These are phyloP conservation scores for Philhelius pedissequus DNA, from an alignment of 2,888 invertebrate species.

Conservation along the genomic window DNA sequence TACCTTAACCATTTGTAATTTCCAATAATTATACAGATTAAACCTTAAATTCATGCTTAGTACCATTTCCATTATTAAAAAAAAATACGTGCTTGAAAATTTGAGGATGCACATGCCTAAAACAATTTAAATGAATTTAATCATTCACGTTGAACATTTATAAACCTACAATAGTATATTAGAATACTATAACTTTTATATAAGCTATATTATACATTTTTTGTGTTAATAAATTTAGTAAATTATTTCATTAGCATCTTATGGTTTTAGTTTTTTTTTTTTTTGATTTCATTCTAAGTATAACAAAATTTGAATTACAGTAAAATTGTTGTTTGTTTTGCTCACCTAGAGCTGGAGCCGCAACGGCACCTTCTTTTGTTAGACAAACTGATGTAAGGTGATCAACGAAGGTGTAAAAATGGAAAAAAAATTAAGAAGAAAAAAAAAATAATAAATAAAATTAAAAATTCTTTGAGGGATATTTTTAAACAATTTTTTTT, in stretches of 20 bases:
- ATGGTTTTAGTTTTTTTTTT: slow-evolving; percentile 17
- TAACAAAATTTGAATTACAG: slow-evolving; percentile 57
- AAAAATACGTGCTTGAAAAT: slow-evolving; percentile 22
- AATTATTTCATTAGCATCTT: slow-evolving; percentile 17
- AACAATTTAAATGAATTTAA: slow-evolving; percentile 2
- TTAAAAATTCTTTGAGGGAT: slow-evolving; percentile 14
- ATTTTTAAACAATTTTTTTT: not conserved
- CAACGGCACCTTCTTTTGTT: slow-evolving; percentile 79
- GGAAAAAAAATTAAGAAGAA: slow-evolving; percentile 49
- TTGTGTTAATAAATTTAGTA: slow-evolving; percentile 31
- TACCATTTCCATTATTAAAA: slow-evolving; percentile 31
- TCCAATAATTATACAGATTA: not conserved
- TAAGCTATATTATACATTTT: slow-evolving; percentile 26
- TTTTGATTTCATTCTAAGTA: slow-evolving; percentile 58
- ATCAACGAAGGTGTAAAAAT: slow-evolving; percentile 67
- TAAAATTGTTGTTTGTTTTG: slow-evolving; percentile 70
- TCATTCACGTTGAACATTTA: slow-evolving; percentile 44
- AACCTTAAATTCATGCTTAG: slow-evolving; percentile 12
- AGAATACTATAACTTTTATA: not conserved
- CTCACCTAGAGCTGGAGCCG: slow-evolving; percentile 80
- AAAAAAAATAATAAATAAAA: slow-evolving; percentile 55
- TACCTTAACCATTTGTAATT: not conserved
- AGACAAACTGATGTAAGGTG: slow-evolving; percentile 75
- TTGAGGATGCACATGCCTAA: slow-evolving; percentile 46
- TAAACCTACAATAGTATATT: slow-evolving; percentile 2